Evolutionary conservation across 53 echinoderm and acorn worm species (phyloP).

Genomic region (Apostichopus leukothele): DNA sequence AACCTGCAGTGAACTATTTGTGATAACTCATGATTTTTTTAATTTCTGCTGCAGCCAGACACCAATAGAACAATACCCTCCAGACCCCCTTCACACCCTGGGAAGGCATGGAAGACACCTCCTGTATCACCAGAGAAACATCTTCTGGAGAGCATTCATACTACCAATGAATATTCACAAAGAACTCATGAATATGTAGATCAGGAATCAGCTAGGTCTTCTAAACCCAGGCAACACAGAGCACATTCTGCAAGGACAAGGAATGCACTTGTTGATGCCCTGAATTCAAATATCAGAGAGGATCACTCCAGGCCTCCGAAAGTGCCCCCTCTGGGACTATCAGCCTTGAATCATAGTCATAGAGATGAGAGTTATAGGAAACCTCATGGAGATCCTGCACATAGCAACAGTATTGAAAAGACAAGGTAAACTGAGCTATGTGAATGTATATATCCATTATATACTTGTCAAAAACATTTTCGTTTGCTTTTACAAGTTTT

Average conservation of each 20-base stretch:
- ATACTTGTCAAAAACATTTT: no score
- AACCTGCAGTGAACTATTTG: no score
- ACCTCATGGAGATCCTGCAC: neutral
- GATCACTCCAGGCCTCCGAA: constrained; percentile 44
- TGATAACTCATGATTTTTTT: neutral
- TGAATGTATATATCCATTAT: no score
- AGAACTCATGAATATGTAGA: constrained; percentile 44
- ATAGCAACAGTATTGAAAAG: neutral
- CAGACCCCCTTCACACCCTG: constrained; percentile 76
- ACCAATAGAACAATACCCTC: constrained; percentile 40
- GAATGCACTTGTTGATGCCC: constrained; percentile 74
- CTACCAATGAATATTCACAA: constrained; percentile 13
- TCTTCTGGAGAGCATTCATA: constrained; percentile 35
- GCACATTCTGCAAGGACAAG: constrained; percentile 60
- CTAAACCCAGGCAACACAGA: constrained; percentile 22
- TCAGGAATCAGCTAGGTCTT: constrained; percentile 16
- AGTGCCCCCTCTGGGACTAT: constrained; percentile 66
- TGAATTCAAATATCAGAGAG: constrained; percentile 21
- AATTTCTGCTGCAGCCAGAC: constrained; percentile 10
- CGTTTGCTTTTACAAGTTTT: no score
- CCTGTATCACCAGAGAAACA: constrained; percentile 54
- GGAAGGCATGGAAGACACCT: constrained; percentile 97
- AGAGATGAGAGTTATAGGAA: neutral
- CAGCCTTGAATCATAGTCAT: constrained; percentile 37
- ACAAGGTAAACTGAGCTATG: neutral